Base-by-base conservation (phyloP, 30 jellyfish, hydroid and myxozoan species). In the Phacellophora camtschatica region DNA sequence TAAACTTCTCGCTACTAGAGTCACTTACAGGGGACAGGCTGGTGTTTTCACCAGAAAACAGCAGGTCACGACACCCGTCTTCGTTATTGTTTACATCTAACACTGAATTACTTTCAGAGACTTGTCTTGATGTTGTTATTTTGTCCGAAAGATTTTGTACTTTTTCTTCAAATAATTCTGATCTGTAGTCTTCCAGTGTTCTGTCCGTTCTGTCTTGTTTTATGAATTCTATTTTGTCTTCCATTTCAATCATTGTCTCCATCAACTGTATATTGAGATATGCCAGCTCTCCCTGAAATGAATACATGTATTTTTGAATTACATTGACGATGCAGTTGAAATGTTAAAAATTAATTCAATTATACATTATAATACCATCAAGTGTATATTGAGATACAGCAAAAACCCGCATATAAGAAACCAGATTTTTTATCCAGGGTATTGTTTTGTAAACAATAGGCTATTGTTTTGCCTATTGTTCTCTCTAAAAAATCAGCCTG, bases 161-260 rank as follows among this genome's bases (percentile, higher is more conserved):
- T 66, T 79, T 66, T 33, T 34, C 56, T 1, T 79, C 90, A 54
- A 79, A 79, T n/a, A 23, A 71, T 65, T 66, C 72, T n/a, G 66
- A 34, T 28, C 51, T 79, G 83, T 45, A 64, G 41, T 22, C 30
- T 18, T 79, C 90, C 15, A 79, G 68, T 68, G 49, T 63, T 12
- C 65, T 7, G 15, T 79, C 83, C 50, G 51, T 16, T 24, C 90
- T 36, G 66, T 79, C 74, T 15, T 79, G 75, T 24, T 79, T 79
- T 19, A 79, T 79, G 53, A 53, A 5, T 50, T 79, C 90, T 16
- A 79, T 79, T 70, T 70, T 70, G 53, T 68, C 33, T 20, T 79
- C 76, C 74, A 79, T 66, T 29, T 79, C 90, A 23, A 79, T 79
- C 90, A 79, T 79, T 30, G 41, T 79, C 51, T 79, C 90, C 90